Evolutionary conservation across 2,113 vertebrate genomes (phyloP), one percentile per base, ranked within the genome.

Genomic region (Marmota monax): DNA sequence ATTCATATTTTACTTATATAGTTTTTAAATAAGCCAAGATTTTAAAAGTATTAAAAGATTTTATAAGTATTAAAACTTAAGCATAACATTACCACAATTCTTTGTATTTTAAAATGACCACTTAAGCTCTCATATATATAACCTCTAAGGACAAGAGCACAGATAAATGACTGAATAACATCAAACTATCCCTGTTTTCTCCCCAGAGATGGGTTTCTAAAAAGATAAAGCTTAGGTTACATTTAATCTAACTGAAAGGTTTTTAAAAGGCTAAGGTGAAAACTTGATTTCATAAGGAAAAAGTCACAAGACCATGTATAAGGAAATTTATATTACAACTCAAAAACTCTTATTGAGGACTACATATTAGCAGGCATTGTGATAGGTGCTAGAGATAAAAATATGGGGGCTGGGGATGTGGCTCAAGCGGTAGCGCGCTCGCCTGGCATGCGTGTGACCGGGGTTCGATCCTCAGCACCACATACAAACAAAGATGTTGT

Each of bases 1-100:
- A 56, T 65, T 95, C 82, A 58, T 78, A 96, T 84, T 90, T 94
- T 58, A 94, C 37, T 79, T 80, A 63, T 7, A 86, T 16, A 45
- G 27, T 74, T 85, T 80, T 23, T 29, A 79, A 73, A 9, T 10
- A 89, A 88, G n/a, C 29, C 84, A 74, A 74, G 39, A 51, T 58
- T 89, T 70, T 67, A 13, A 94, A 94, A 89, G 70, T n/a, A 67
- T 73, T 90, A 86, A 51, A 51, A 51, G 51, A 51, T 51, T 51
- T 51, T 51, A 51, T 51, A 51, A 51, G 51, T 51, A 51, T 17
- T 83, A 76, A 96, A 92, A 92, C 27, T n/a, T 56, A 86, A 87
- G n/a, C 14, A 82, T n/a, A 37, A 61, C 53, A 90, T 51, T 73
- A 72, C 23, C 67, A 96, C 2, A 76, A 45, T 76, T 53, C 29